These are phyloP conservation scores for Rhodeus uyekii DNA, from an alignment of 2,797 vertebrate genomes.

Conservation along the genomic window DNA sequence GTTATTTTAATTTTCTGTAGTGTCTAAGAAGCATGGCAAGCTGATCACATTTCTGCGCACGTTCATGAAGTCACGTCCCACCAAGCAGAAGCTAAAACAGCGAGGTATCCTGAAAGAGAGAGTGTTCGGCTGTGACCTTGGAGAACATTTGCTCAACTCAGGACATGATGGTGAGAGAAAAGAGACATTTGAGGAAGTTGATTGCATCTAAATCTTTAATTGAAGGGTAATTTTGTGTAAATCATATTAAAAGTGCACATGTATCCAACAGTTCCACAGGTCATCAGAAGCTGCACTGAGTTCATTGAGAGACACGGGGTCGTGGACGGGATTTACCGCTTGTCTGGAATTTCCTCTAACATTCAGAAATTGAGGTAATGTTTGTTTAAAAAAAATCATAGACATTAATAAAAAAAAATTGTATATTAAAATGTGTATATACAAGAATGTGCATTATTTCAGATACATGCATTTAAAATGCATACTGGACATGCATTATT, in stretches of 20 bases:
- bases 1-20: conserved; percentile 65
- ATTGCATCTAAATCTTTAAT: neutral
- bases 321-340: conserved; percentile 96
- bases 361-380: conserved; percentile 95
- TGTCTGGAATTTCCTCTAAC: conserved; percentile 97
- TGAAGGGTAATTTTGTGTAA: neutral
- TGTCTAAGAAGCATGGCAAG: conserved; percentile 98
- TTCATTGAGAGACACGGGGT: conserved; percentile 97
- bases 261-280: conserved; percentile 87
- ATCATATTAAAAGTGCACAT: neutral
- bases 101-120: conserved; percentile 94
- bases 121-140: conserved; percentile 97
- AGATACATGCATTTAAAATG: no score
- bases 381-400: no score
- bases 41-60: conserved; percentile 97
- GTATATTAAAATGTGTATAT: no score
- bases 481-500: no score
- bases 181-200: neutral
- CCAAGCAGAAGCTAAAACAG: conserved; percentile 96
- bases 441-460: no score
- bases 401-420: no score
- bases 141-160: conserved; percentile 96
- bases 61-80: conserved; percentile 98
- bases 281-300: conserved; percentile 93
- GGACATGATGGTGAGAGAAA: conserved; percentile 85